A percentile compares a stretch with the other conserved stretches of the same genome.
These are phyloP conservation scores for Paralinhomoeus sp. DNA, from an alignment of 2,888 invertebrate species.

Conservation along the genomic window DNA sequence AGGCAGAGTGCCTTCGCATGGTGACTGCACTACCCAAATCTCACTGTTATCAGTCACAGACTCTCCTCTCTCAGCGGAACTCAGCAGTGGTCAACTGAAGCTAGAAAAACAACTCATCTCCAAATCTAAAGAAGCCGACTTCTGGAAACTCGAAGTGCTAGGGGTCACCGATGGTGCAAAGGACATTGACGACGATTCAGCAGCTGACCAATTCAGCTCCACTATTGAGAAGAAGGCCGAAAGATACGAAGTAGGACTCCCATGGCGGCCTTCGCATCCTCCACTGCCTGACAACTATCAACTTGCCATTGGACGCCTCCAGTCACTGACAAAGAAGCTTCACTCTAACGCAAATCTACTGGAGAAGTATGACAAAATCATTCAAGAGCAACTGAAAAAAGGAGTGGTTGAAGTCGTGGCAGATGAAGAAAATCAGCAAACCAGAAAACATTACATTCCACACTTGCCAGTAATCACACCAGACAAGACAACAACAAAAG, in stretches of 20 bases:
- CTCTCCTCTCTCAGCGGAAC: too few relatives aligned
- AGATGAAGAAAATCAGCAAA: not conserved
- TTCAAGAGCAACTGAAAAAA: conserved; percentile 4
- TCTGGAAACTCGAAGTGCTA: not conserved
- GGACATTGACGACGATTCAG: not conserved
- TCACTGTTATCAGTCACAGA: too few relatives aligned
- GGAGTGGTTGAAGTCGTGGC: conserved; percentile 6
- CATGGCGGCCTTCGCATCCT: not conserved
- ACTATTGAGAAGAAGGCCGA: not conserved
- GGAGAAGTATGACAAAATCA: conserved; percentile 3
- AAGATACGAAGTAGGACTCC: not conserved
- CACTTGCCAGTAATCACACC: conserved; percentile 7
- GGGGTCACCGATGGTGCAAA: not conserved
- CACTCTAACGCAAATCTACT: not conserved
- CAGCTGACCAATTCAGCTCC: not conserved
- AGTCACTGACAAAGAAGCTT: not conserved
- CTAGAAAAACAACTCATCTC: not conserved
- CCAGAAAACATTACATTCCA: conserved; percentile 5
- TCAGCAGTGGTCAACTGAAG: too few relatives aligned
- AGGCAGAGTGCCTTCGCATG: too few relatives aligned
- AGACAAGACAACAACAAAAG: conserved; percentile 6
- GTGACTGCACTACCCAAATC: too few relatives aligned
- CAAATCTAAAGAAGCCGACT: not conserved
- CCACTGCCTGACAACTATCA: conserved; percentile 1
- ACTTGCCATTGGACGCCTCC: not conserved